Percentiles rank a stretch among this genome's conserved stretches.
These are phyloP conservation scores for Maniola jurtina DNA, from an alignment of 1,140 invertebrate genomes.

Conservation along the genomic window DNA sequence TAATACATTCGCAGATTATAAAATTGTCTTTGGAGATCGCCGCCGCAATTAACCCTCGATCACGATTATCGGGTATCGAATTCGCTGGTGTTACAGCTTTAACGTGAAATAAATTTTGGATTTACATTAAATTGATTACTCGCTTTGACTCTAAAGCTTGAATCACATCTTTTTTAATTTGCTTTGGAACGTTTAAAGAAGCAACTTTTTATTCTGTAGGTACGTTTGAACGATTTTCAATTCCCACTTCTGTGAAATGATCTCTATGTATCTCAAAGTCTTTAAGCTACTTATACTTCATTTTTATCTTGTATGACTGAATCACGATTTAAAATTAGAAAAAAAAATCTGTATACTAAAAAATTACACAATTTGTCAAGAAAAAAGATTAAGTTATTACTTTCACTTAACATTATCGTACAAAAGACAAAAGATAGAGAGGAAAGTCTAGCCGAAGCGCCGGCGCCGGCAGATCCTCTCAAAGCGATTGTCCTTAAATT, in stretches of 20 bases:
- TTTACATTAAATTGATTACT: constrained; percentile 29
- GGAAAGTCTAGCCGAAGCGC: constrained; percentile 34
- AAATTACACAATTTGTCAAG: too few species aligned
- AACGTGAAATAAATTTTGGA: constrained; percentile 20
- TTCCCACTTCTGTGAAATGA: too few species aligned
- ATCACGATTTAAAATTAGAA: not conserved
- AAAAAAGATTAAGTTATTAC: constrained; percentile 11
- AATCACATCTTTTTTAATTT: constrained; percentile 6
- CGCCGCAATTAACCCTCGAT: constrained; percentile 54
- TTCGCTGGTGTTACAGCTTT: constrained; percentile 25
- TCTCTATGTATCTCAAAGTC: not conserved
- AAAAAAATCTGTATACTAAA: too few species aligned
- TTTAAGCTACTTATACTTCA: too few species aligned
- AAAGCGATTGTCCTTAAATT: constrained; percentile 66
- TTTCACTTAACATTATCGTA: constrained; percentile 19
- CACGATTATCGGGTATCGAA: constrained; percentile 35
- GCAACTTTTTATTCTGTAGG: not conserved
- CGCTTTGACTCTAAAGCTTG: constrained; percentile 10
- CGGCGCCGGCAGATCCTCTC: constrained; percentile 48
- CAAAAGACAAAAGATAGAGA: constrained; percentile 22
- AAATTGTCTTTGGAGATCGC: constrained; percentile 52
- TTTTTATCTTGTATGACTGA: too few species aligned
- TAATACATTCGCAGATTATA: constrained; percentile 61
- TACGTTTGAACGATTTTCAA: not conserved
- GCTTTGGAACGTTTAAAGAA: not conserved